Evolutionary conservation across 2,113 vertebrate species (phyloP), one percentile per base, ranked within the genome.

Genomic region (Natator depressus): DNA sequence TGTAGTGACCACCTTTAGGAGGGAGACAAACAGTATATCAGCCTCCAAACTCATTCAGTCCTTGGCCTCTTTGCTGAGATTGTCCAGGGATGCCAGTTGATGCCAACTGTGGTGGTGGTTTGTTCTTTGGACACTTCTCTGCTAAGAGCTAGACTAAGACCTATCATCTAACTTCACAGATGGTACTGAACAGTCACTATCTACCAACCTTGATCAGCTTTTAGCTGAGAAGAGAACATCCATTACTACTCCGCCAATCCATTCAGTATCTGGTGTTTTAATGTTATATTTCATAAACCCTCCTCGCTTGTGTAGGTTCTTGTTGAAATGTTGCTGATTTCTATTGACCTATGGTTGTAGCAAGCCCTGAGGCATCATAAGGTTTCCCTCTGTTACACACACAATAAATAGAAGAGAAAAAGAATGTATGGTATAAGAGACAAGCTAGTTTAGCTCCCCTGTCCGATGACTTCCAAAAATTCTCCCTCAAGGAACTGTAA

Each of bases 241-340:
- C 0, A 62, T 75, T 62, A 46, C 50, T 55, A 54, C 0, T 0
- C 2, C 9, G 8, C 69, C 22, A 69, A 55, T 42, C 42, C 22
- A 72, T 24, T 75, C 31, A 50, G 1, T 80, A 25, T 85, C 57
- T 50, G 46, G 49, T 72, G 27, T 38, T 94, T 83, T 88, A 92
- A 76, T 62, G 27, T 25, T 94, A 35, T 85, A 46, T 54, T 92
- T 90, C 49, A 24, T 75, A 90, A 85, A 89, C 87, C 10, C 51
- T 55, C 20, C 79, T 57, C 55, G 57, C 10, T 88, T 59, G 49
- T 19, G 85, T n/a, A 82, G 13, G 27, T 10, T 65, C 4, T 80
- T 88, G 53, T 35, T 69, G 76, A 90, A 72, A 16, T 49, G 55
- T 47, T 76, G 35, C 35, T 88, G 80, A 72, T 80, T 88, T 88